Evolutionary conservation across 2,888 invertebrate species (phyloP), one percentile per base, ranked within the genome.

Genomic region (Agrochola lychnidis): DNA sequence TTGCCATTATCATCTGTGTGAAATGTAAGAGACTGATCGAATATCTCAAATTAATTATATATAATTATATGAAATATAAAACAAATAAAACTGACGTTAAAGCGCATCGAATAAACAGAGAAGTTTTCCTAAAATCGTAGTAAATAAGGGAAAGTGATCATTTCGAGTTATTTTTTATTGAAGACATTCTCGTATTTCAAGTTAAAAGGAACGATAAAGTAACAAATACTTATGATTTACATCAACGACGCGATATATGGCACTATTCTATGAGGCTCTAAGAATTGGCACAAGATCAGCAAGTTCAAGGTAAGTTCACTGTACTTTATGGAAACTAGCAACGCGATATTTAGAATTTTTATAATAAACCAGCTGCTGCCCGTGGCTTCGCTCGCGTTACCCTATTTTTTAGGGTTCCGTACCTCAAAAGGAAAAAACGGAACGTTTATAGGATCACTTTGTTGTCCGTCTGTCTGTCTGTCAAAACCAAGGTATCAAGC

Each of bases 171-270:
- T 80, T 67, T 87, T 70, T 81, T 74, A 81, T 81, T 67, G 25
- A 71, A 66, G 51, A 63, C 57, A 57, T 70, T 73, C 53, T 84
- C 78, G 25, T 81, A 78, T 78, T 89, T 81, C 76, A 93, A 92
- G 85, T 91, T 36, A 87, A 80, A 71, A 91, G 88, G 61, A 81
- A 86, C 70, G 87, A 88, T 48, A 89, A 90, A 77, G 81, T 78
- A 63, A 83, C 91, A 6, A 90, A 89, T 73, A 25, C 36, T 48
- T 73, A 91, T 92, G 92, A 73, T 93, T 73, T 92, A 93, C 76
- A 69, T 93, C 25, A 90, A 90, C 70, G 91, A 91, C 59, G 90
- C 92, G 36, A 67, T 91, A n/a, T 91, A 86, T 79, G 91, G 92
- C 10, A 90, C 89, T 19, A 80, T 25, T 14, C 48, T 93, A 70